These are phyloP conservation scores for Heloderma charlesbogerti DNA, from an alignment of 2,113 vertebrate genomes.

Conservation along the genomic window DNA sequence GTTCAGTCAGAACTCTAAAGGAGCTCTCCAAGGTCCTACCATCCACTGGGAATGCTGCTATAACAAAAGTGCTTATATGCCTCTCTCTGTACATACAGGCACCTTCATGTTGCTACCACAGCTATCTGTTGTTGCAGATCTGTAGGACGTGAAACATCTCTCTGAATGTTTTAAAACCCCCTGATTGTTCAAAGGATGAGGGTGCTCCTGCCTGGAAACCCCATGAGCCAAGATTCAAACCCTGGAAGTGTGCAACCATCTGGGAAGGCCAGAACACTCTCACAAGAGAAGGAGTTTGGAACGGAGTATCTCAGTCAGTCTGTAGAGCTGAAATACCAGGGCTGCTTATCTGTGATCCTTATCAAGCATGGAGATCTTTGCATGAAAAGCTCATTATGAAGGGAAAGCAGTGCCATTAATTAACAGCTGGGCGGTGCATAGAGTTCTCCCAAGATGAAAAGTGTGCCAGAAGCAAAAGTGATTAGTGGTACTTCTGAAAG, in stretches of 20 bases:
- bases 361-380: not conserved
- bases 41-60: too few relatives aligned
- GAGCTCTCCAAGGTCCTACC: too few relatives aligned
- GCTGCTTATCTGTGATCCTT: not conserved
- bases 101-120: too few relatives aligned
- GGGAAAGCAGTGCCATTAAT: not conserved
- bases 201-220: not conserved
- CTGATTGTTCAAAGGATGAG: not conserved
- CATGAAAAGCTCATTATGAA: not conserved
- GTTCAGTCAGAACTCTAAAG: too few relatives aligned
- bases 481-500: not conserved
- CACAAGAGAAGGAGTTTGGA: not conserved
- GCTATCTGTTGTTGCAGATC: not conserved
- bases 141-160: not conserved
- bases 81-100: too few relatives aligned
- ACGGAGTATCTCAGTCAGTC: not conserved
- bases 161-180: too few relatives aligned
- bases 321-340: not conserved
- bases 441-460: not conserved
- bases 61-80: too few relatives aligned
- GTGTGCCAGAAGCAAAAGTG: not conserved
- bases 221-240: not conserved
- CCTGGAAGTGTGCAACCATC: not conserved
- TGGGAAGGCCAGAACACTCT: not conserved
- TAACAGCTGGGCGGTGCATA: not conserved